Percentiles rank a stretch among this genome's conserved stretches.
These are phyloP conservation scores for Sterna hirundo DNA, from an alignment of 2,113 vertebrate species.

Conservation along the genomic window DNA sequence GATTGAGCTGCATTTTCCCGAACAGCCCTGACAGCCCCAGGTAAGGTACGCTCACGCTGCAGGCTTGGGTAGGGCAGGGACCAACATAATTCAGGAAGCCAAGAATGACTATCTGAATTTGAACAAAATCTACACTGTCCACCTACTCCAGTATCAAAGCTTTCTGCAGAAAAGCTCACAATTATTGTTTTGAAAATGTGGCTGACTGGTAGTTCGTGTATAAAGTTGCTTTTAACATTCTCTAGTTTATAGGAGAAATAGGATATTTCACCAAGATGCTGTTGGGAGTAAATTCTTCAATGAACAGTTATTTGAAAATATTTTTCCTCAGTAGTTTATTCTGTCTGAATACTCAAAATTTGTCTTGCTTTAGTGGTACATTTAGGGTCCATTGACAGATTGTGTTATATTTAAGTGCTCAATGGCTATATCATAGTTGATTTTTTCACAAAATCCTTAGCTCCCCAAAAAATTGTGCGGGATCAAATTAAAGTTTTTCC, in stretches of 20 bases:
- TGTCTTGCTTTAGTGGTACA: background rate
- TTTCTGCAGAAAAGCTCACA: background rate
- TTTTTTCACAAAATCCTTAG: background rate
- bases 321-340: background rate
- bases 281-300: background rate
- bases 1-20: accelerated
- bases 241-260: background rate
- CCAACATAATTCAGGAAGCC: background rate
- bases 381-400: background rate
- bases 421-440: background rate
- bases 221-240: background rate
- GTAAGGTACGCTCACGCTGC: accelerated
- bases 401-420: background rate
- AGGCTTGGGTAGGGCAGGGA: background rate
- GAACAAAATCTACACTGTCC: background rate
- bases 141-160: background rate
- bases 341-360: background rate
- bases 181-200: background rate
- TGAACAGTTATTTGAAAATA: background rate
- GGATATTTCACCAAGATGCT: background rate
- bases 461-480: accelerated
- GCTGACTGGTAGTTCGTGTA: background rate
- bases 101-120: accelerated
- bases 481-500: background rate
- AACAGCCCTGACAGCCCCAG: background rate